A percentile compares a stretch with the other conserved stretches of the same genome.
Evolutionary conservation across 1,140 invertebrate genomes (phyloP).

Genomic region (Paralvinella palmiformis): DNA sequence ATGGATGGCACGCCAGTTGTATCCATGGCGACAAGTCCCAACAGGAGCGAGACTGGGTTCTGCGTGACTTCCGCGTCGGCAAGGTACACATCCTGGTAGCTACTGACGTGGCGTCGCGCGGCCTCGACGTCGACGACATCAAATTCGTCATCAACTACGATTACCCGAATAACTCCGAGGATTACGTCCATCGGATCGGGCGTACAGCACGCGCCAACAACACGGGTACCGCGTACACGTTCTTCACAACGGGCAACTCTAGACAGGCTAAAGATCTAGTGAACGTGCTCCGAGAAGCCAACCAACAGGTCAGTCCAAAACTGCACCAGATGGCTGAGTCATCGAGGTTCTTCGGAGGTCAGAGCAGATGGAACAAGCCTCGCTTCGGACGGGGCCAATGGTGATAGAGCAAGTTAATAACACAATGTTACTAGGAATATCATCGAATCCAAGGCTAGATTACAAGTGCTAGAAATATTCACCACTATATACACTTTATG

Average conservation of each 20-base stretch:
- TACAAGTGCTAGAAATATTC: too few species aligned
- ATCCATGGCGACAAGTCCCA: conserved; percentile 99
- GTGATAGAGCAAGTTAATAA: too few species aligned
- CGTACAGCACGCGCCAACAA: conserved; percentile 86
- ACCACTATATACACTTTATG: too few species aligned
- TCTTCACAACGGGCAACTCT: conserved; percentile 96
- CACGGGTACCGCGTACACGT: conserved; percentile 95
- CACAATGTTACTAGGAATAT: too few species aligned
- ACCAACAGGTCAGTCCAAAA: conserved; percentile 66
- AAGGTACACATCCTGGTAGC: conserved; percentile 88
- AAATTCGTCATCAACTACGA: conserved; percentile 99
- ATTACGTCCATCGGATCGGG: conserved; percentile 98
- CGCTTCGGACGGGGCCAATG: too few species aligned
- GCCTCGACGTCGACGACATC: conserved; percentile 97
- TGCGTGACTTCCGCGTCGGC: conserved; percentile 88
- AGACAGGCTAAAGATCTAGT: conserved; percentile 87
- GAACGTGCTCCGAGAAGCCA: conserved; percentile 84
- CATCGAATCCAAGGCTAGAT: too few species aligned
- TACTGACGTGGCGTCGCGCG: conserved; percentile 96
- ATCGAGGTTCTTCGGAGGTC: neutral
- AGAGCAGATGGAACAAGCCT: too few species aligned
- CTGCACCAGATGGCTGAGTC: conserved; percentile 1
- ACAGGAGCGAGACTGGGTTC: conserved; percentile 91
- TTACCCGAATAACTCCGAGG: conserved; percentile 95
- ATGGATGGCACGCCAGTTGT: conserved; percentile 76